These are phyloP conservation scores for Diaperis boleti DNA, from an alignment of 2,888 invertebrate genomes.

Conservation along the genomic window DNA sequence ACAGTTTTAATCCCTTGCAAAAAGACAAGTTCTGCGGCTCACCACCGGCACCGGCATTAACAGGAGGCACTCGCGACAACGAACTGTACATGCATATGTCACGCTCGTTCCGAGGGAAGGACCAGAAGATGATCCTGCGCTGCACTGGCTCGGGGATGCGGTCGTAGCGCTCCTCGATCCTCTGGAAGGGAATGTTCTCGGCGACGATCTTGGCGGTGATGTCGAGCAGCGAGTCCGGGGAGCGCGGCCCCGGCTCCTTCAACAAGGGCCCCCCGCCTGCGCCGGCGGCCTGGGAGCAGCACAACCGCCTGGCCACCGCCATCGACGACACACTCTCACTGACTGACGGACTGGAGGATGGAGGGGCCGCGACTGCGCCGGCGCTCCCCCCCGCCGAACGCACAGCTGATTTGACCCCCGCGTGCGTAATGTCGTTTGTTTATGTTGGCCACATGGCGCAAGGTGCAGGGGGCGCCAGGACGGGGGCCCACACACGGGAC, in stretches of 20 bases:
- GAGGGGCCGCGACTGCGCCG: constrained; percentile 42
- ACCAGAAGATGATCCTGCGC: constrained; percentile 89
- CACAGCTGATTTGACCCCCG: constrained; percentile 67
- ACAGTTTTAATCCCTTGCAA: constrained; percentile 86
- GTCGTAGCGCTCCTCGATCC: constrained; percentile 88
- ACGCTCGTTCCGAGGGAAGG: constrained; percentile 87
- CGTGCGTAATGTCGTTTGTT: constrained; percentile 68
- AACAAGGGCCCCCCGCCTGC: constrained; percentile 62
- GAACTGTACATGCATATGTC: constrained; percentile 93
- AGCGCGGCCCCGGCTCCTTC: constrained; percentile 62
- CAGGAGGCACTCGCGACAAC: constrained; percentile 71
- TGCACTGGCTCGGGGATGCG: constrained; percentile 92
- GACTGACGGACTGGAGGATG: constrained; percentile 55
- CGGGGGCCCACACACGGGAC: constrained; percentile 19
- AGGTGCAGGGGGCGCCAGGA: constrained; percentile 42
- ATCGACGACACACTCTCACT: constrained; percentile 65
- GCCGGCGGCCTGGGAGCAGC: constrained; percentile 66
- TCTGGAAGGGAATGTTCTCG: constrained; percentile 86
- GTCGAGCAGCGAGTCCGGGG: constrained; percentile 83
- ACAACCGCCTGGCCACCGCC: constrained; percentile 67
- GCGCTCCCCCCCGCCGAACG: constrained; percentile 52
- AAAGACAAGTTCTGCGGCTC: constrained; percentile 87
- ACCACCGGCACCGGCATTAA: constrained; percentile 64
- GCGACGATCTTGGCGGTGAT: constrained; percentile 87
- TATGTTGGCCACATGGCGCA: constrained; percentile 69